Evolutionary conservation across 2,888 invertebrate genomes (phyloP).

Genomic region (Caenorhabditis sp.): DNA sequence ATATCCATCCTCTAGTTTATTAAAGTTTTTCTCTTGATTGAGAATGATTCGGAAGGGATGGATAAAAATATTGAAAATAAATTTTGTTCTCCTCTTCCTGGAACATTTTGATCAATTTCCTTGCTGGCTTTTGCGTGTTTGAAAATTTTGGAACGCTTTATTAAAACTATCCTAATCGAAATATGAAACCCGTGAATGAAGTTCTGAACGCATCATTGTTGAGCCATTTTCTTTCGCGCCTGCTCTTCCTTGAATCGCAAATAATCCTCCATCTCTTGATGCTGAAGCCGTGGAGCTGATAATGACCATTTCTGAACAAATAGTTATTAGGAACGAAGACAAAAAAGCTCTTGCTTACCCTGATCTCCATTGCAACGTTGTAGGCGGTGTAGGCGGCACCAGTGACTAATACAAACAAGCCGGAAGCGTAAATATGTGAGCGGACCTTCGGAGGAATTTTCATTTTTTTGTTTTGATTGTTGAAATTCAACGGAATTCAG

Average conservation of each 20-base stretch:
- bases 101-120: not conserved
- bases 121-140: not conserved
- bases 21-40: not conserved
- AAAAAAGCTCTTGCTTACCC: constrained; percentile 17
- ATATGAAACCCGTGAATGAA: not conserved
- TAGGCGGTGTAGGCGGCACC: constrained; percentile 47
- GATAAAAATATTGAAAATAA: constrained; percentile 14
- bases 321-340: not conserved
- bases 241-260: constrained; percentile 56
- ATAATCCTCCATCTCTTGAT: constrained; percentile 64
- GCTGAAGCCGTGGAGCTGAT: constrained; percentile 58
- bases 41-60: not conserved
- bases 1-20: constrained; percentile 23
- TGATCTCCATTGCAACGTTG: constrained; percentile 54
- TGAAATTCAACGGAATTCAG: not conserved
- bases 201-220: not conserved
- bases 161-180: not conserved
- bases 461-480: constrained; percentile 15
- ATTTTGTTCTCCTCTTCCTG: not conserved
- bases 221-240: constrained; percentile 40
- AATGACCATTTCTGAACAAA: constrained; percentile 61
- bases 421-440: constrained; percentile 54
- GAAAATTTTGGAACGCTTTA: too few species aligned
- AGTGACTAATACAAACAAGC: constrained; percentile 41
- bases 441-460: constrained; percentile 41